Percentiles rank a stretch among this genome's conserved stretches.
Conservation (phyloP, 2,797 vertebrate genomes). For the Dendrocincla fuliginosa region DNA sequence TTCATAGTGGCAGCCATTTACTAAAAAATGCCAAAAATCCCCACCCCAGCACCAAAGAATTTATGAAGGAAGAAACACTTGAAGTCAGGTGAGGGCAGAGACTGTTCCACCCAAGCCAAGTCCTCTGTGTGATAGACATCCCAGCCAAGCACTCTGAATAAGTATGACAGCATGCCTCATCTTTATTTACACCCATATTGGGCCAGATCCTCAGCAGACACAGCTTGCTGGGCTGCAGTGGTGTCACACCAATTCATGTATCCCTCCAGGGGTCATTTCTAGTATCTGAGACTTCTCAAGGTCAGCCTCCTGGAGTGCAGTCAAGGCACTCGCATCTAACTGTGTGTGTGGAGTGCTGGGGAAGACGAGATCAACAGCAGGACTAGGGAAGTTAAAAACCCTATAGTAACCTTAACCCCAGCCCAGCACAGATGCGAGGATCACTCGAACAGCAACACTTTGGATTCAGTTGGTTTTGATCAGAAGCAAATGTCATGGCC, state of each 20-base stretch:
- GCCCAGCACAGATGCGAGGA: background rate
- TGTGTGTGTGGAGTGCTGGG: background rate
- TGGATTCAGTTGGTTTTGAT: background rate
- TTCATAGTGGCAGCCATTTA: background rate
- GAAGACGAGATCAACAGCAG: background rate
- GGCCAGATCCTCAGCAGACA: background rate
- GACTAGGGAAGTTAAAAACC: background rate
- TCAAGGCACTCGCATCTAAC: fast-evolving
- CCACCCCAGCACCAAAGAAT: background rate
- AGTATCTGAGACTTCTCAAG: background rate
- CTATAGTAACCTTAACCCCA: background rate
- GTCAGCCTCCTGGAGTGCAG: background rate
- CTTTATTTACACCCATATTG: background rate
- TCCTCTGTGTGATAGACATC: background rate
- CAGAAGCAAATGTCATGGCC: background rate
- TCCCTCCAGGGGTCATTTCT: background rate
- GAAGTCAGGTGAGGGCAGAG: background rate
- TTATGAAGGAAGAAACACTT: background rate
- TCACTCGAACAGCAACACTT: fast-evolving
- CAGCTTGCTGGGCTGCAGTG: background rate
- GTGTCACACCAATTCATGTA: background rate
- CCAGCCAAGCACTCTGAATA: background rate
- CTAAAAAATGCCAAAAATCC: background rate
- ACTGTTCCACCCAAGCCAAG: background rate
- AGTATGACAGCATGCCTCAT: fast-evolving